These are phyloP conservation scores for Himalopsyche tibetana DNA, from an alignment of 2,888 invertebrate species.

Conservation along the genomic window DNA sequence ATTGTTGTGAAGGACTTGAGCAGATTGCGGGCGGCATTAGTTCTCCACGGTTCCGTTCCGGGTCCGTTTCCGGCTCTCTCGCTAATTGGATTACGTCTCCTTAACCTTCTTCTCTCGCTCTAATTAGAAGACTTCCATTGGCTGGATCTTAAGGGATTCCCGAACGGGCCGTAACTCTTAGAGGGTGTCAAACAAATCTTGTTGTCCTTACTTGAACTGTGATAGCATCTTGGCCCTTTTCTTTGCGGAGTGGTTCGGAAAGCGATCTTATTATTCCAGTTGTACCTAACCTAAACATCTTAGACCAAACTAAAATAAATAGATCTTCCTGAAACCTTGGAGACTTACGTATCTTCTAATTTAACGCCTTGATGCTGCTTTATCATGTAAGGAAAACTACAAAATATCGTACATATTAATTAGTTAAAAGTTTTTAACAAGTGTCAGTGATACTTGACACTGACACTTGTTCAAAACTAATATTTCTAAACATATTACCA, in stretches of 20 bases:
- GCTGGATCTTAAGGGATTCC: constrained; percentile 54
- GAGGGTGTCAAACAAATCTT: constrained; percentile 63
- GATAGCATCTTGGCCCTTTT: constrained; percentile 51
- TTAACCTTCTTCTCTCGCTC: constrained; percentile 55
- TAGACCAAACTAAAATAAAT: too few species aligned
- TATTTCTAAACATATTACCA: too few species aligned
- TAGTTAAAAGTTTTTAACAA: too few species aligned
- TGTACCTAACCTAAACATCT: neutral
- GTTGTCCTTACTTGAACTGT: constrained; percentile 55
- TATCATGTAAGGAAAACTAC: too few species aligned
- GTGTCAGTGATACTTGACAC: too few species aligned
- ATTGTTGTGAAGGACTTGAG: constrained; percentile 28
- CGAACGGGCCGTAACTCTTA: constrained; percentile 62
- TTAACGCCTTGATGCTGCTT: too few species aligned
- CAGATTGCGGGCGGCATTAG: constrained; percentile 35
- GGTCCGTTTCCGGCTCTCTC: constrained; percentile 54
- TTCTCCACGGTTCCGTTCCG: constrained; percentile 7
- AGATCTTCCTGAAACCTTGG: too few species aligned
- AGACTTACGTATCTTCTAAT: too few species aligned
- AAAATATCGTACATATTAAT: too few species aligned
- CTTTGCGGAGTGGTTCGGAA: constrained; percentile 44
- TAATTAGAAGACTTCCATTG: constrained; percentile 61
- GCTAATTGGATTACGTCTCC: constrained; percentile 65
- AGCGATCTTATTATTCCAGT: constrained; percentile 26
- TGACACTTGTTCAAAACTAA: too few species aligned